Evolutionary conservation across 37 sponge, comb jelly and placozoan genomes (phyloP), one percentile per base, ranked within the genome.

Genomic region (Beroe forskalii): DNA sequence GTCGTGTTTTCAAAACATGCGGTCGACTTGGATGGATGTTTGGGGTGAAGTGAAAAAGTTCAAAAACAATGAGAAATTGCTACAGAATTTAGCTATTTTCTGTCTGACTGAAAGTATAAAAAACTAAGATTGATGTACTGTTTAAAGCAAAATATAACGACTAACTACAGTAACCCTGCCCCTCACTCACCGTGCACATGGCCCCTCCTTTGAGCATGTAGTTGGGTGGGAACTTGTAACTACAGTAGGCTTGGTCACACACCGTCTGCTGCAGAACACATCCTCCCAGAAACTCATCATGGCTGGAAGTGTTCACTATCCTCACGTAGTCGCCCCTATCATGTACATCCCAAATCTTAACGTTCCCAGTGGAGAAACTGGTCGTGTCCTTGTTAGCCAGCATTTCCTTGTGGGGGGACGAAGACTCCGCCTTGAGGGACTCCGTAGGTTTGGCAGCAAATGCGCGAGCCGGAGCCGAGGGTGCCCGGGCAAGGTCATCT

Each of bases 291-390:
- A 33, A 80, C 86, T 80, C 86, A 24, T 80, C 86, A 32, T 80
- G 86, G 55, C 27, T 80, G 55, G 86, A 80, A 80, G 86, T 80
- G 55, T 80, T 80, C 0, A 80, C 86, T 12, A 80, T 35, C 35
- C 86, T 80, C 43, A 80, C 86, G 55, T 80, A 80, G 86, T 80
- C 86, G 4, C 86, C 86, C 27, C 86, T 80, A 80, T 80, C 86
- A 80, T 80, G 86, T 2, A 80, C 86, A 43, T 80, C 86, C 86
- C 86, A 80, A 23, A 80, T 80, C 86, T 80, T 80, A 1, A 80
- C 86, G 42, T 37, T 80, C 12, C 86, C 86, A 1, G 86, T 80
- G 28, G 86, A 80, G 55, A 80, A 80, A 25, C 86, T 80, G n/a
- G 86, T 80, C 9, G 86, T 23, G 40, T 80, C 86, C 8, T 32